Conservation (phyloP, 2,113 vertebrate species). For the Platanista minor region DNA sequence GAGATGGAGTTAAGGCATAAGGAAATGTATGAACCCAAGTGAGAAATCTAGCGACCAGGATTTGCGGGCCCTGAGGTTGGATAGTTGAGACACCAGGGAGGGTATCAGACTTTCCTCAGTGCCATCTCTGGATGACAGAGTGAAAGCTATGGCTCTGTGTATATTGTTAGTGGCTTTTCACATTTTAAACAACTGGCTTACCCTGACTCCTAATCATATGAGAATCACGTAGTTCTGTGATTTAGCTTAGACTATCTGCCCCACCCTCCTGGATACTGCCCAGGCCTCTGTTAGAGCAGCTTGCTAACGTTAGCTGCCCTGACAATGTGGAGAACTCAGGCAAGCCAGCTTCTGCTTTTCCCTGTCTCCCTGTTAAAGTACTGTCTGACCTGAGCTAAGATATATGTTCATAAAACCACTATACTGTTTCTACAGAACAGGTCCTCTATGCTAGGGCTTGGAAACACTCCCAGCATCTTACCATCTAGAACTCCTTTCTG, state of each 20-base stretch:
- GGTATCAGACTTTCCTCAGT: not conserved
- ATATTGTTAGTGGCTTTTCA: not conserved
- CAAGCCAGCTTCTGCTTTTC: not conserved
- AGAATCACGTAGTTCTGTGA: not conserved
- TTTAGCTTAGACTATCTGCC: not conserved
- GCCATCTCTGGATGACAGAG: not conserved
- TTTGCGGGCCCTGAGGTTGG: not conserved
- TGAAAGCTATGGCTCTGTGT: not conserved
- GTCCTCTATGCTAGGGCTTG: not conserved
- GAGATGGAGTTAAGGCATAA: not conserved
- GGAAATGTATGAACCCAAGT: not conserved
- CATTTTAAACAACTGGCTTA: not conserved
- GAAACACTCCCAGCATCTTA: not conserved
- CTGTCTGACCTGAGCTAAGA: not conserved
- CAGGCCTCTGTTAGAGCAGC: not conserved
- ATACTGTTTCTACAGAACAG: not conserved
- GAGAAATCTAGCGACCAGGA: not conserved
- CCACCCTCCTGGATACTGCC: not conserved
- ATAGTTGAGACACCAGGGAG: not conserved
- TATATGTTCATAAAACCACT: not conserved
- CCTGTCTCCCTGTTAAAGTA: not conserved
- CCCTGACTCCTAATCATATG: not conserved
- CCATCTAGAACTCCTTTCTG: not conserved
- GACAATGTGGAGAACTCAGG: fast-evolving
- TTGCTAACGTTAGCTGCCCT: not conserved